Base-by-base conservation (phyloP, 2,888 invertebrate species). In the Schizaphis graminum region DNA sequence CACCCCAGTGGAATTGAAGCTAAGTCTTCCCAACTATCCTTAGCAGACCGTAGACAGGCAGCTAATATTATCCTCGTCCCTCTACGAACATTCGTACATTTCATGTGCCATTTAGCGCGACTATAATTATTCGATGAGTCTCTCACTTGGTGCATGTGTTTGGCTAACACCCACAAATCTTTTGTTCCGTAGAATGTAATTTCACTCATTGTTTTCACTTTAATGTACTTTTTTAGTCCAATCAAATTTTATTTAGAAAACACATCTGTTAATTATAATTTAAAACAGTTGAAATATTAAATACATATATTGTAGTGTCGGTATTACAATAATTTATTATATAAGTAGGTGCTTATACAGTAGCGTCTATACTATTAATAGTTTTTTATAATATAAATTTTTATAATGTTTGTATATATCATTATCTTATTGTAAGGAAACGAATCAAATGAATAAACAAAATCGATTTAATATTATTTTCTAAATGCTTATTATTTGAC, bases 1-100 rank as follows among this genome's bases (percentile, higher is more conserved):
- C 77, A 77, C 77, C 77, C 8, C 77, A 8, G 21, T 77, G 35
- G 77, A 77, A 77, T 35, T 77, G 77, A 41, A 41, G 21, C 35
- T 77, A 77, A 21, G 21, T 77, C 77, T 77, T 35, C 21, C 77
- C 8, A 77, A 77, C 77, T 35, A 77, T 77, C 77, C 77, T 77
- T 77, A 35, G 77, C 77, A 8, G 77, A 77, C 77, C 35, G 77
- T 77, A 77, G 77, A 77, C 77, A 77, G 77, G 35, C 77, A 77
- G 35, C 77, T 77, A 77, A 77, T 77, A 77, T 77, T 77, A 77
- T 35, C 77, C 77, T 77, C 35, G 77, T 77, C 77, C 35, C 77
- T 77, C 21, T 35, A 77, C 35, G 2, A 21, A 77, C 35, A 21
- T 77, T 77, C 77, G 1, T 77, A 21, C 21, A 35, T 77, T 77